Percentiles rank a stretch among this genome's conserved stretches.
These are phyloP conservation scores for Zaprionus inermis DNA, from an alignment of 1,140 invertebrate genomes.

Conservation along the genomic window DNA sequence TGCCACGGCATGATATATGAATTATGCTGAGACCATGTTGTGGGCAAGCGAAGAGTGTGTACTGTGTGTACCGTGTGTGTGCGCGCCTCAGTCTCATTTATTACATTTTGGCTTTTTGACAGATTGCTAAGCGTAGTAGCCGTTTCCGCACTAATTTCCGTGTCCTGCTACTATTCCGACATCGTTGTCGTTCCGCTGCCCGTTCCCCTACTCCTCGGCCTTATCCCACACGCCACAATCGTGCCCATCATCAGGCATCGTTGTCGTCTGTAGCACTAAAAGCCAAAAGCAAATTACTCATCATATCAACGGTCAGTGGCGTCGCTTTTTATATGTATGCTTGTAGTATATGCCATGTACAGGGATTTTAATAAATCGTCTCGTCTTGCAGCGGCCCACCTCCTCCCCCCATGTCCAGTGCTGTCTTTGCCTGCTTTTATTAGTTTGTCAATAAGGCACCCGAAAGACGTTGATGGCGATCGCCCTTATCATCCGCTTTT, in stretches of 20 bases:
- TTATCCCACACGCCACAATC: not conserved
- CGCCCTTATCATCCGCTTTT: slow-evolving; percentile 23
- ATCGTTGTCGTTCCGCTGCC: slow-evolving; percentile 28
- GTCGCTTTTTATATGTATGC: slow-evolving; percentile 59
- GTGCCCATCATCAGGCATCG: not conserved
- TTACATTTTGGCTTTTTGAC: slow-evolving; percentile 82
- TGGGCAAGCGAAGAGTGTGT: slow-evolving; percentile 12
- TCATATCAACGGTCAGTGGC: slow-evolving; percentile 72
- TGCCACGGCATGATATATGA: slow-evolving; percentile 71
- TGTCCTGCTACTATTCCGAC: slow-evolving; percentile 69
- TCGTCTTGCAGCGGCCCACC: slow-evolving; percentile 56
- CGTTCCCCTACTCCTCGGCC: slow-evolving; percentile 20
- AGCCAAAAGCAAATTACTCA: slow-evolving; percentile 82
- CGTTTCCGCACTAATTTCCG: slow-evolving; percentile 81
- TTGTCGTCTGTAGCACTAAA: slow-evolving; percentile 57
- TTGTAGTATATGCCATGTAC: slow-evolving; percentile 44
- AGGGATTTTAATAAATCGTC: slow-evolving; percentile 80
- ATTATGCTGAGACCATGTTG: slow-evolving; percentile 62
- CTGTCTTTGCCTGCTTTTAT: slow-evolving; percentile 52
- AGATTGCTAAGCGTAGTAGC: slow-evolving; percentile 80
- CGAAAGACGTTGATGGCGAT: slow-evolving; percentile 79
- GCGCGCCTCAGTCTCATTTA: slow-evolving; percentile 60
- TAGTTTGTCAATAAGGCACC: slow-evolving; percentile 80
- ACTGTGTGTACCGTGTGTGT: slow-evolving; percentile 8
- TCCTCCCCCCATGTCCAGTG: too few relatives aligned